Evolutionary conservation across 2,888 invertebrate genomes (phyloP).

Genomic region (Amblyjoppa proteus): DNA sequence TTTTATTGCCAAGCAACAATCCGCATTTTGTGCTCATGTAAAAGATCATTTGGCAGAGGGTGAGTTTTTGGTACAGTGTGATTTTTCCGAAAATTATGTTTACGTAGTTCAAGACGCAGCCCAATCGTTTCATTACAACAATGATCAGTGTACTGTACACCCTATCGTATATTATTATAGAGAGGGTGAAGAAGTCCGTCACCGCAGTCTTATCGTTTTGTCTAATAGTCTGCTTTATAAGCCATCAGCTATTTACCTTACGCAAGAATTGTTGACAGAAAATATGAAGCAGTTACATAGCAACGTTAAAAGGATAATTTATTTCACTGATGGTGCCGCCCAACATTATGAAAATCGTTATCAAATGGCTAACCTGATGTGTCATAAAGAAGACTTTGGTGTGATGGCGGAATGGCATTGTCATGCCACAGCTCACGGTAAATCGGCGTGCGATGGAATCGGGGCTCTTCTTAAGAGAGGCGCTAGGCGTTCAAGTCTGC

Average conservation of each 20-base stretch:
- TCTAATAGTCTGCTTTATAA: slow-evolving; percentile 49
- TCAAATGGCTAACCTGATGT: slow-evolving; percentile 42
- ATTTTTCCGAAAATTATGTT: slow-evolving; percentile 62
- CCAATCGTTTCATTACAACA: slow-evolving; percentile 51
- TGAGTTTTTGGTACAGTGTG: slow-evolving; percentile 49
- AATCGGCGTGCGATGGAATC: slow-evolving; percentile 72
- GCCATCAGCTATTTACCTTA: neutral
- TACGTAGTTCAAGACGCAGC: slow-evolving; percentile 61
- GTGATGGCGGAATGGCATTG: slow-evolving; percentile 74
- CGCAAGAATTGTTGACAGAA: neutral
- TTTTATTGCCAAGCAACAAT: slow-evolving; percentile 58
- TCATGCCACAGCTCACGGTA: slow-evolving; percentile 72
- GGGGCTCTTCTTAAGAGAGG: slow-evolving; percentile 68
- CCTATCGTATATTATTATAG: slow-evolving; percentile 65
- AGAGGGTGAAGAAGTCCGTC: slow-evolving; percentile 37
- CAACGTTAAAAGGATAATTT: slow-evolving; percentile 12
- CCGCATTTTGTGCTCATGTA: neutral
- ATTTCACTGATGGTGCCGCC: slow-evolving; percentile 21
- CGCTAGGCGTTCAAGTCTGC: slow-evolving; percentile 29
- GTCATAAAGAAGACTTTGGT: slow-evolving; percentile 55
- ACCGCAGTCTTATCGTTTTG: slow-evolving; percentile 57
- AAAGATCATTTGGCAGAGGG: slow-evolving; percentile 41
- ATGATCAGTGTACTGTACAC: slow-evolving; percentile 53
- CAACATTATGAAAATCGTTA: slow-evolving; percentile 44
- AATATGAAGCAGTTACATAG: neutral